phyloP scores from a whole-genome alignment of 2,888 invertebrate genomes.

The Bellardia bayeri region DNA sequence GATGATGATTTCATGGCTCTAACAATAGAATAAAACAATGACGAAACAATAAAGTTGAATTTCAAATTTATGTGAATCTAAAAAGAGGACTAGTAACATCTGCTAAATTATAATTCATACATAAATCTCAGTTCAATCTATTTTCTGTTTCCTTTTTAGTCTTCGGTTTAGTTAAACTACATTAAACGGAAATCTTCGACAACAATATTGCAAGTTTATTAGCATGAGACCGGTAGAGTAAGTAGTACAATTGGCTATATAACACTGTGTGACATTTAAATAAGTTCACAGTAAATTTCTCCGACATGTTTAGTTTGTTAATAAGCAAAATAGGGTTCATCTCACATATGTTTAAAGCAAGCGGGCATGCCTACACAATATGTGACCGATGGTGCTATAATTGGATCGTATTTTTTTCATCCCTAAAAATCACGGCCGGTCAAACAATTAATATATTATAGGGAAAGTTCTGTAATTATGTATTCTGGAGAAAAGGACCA shows the following conservation, averaged over 20 bases:
- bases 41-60: not conserved
- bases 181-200: slow-evolving; percentile 9
- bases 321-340: too few relatives aligned
- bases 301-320: too few relatives aligned
- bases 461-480: too few relatives aligned
- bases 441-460: too few relatives aligned
- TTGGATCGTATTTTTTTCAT: too few relatives aligned
- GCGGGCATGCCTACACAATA: too few relatives aligned
- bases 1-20: slow-evolving; percentile 44
- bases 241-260: not conserved
- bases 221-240: not conserved
- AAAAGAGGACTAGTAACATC: not conserved
- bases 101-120: slow-evolving; percentile 54
- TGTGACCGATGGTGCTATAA: too few relatives aligned
- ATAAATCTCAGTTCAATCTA: slow-evolving; percentile 16
- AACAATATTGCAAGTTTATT: slow-evolving; percentile 1
- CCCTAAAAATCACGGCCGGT: too few relatives aligned
- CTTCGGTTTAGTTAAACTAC: not conserved
- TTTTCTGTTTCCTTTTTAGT: slow-evolving; percentile 10
- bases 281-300: not conserved
- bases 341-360: too few relatives aligned
- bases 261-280: not conserved
- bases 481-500: too few relatives aligned
- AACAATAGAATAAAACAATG: slow-evolving; percentile 7
- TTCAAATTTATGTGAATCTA: slow-evolving; percentile 8